Conservation (phyloP, 2,113 vertebrate species). For the Macrotus californicus region DNA sequence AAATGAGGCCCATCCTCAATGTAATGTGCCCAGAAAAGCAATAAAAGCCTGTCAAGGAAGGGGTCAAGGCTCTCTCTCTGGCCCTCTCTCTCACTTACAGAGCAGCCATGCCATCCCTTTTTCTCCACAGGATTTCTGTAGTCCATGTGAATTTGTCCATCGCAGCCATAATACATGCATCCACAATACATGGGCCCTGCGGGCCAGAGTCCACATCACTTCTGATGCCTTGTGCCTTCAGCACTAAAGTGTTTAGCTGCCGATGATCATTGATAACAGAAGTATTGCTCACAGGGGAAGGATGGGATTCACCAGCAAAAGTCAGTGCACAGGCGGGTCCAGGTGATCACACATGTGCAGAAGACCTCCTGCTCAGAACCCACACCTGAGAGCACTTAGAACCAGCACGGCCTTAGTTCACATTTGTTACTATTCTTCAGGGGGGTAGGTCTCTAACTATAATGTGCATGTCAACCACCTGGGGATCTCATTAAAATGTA, state of each 20-base stretch:
- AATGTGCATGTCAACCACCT: background rate
- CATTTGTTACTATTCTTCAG: background rate
- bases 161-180: too few relatives aligned
- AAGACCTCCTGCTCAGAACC: background rate
- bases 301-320: background rate
- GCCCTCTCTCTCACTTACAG: too few relatives aligned
- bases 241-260: background rate
- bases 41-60: too few relatives aligned
- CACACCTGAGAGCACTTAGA: background rate
- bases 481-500: background rate
- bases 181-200: too few relatives aligned
- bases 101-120: too few relatives aligned
- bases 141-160: too few relatives aligned
- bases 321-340: background rate
- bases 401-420: background rate
- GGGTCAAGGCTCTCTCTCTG: too few relatives aligned
- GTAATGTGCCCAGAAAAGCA: too few relatives aligned
- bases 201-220: too few relatives aligned
- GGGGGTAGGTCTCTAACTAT: background rate
- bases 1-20: too few relatives aligned
- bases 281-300: background rate
- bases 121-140: too few relatives aligned
- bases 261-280: background rate
- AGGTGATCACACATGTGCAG: accelerated
- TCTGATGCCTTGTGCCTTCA: background rate